Conservation (phyloP, 2,113 vertebrate genomes). For the Chaetodon auriga region DNA sequence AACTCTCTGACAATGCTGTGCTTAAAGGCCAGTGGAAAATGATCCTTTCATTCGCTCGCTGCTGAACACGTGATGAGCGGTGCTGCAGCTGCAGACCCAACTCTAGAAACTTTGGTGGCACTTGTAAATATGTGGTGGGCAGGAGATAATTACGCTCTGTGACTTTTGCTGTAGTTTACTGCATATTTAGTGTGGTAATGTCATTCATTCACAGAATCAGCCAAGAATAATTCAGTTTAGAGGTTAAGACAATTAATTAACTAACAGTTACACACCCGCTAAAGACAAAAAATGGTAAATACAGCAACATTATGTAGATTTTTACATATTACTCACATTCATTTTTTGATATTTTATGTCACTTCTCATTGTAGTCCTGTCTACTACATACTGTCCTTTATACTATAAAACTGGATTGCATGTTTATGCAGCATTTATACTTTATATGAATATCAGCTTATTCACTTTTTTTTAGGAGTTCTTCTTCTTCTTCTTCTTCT, state of each 20-base stretch:
- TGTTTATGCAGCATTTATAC: background rate
- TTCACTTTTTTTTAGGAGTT: too few species aligned
- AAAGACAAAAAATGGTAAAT: background rate
- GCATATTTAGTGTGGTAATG: background rate
- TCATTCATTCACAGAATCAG: background rate
- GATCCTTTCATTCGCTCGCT: slow-evolving; percentile 80
- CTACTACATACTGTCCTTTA: background rate
- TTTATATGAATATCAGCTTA: too few species aligned
- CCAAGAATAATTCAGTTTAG: background rate
- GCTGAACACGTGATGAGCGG: slow-evolving; percentile 75
- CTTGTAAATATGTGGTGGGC: slow-evolving; percentile 4
- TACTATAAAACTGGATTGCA: background rate
- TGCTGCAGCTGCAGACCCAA: slow-evolving; percentile 42
- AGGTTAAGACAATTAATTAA: background rate
- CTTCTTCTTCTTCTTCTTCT: too few species aligned
- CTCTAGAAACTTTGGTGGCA: slow-evolving; percentile 19
- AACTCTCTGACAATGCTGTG: slow-evolving; percentile 83
- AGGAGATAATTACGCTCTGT: background rate
- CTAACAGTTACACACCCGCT: background rate
- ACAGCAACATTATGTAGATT: too few species aligned
- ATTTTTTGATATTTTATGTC: too few species aligned
- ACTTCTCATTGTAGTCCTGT: background rate
- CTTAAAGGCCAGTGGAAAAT: slow-evolving; percentile 83
- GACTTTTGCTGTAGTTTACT: background rate
- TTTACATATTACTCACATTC: too few species aligned